Evolutionary conservation across 2,888 invertebrate species (phyloP).

Genomic region (Rotaria magnacalcarata): DNA sequence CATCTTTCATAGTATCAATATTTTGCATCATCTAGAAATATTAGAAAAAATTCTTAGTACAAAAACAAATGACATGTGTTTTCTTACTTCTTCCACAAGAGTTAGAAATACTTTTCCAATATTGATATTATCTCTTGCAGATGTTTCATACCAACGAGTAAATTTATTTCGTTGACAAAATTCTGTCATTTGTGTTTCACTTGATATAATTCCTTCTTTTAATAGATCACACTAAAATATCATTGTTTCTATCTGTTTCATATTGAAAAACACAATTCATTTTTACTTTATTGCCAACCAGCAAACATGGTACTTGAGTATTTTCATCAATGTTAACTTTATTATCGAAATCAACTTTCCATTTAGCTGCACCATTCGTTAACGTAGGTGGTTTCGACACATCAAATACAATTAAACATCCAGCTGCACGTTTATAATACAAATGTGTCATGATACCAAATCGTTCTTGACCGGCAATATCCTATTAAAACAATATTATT

Average conservation of each 20-base stretch:
- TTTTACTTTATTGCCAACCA: slow-evolving; percentile 64
- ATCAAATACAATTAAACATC: slow-evolving; percentile 63
- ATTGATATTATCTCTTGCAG: slow-evolving; percentile 66
- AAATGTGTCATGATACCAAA: slow-evolving; percentile 66
- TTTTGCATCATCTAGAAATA: background rate
- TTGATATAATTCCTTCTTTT: slow-evolving; percentile 62
- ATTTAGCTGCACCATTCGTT: slow-evolving; percentile 62
- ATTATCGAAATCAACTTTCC: slow-evolving; percentile 65
- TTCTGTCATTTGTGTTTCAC: slow-evolving; percentile 62
- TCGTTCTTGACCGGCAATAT: slow-evolving; percentile 63
- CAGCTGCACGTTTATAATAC: slow-evolving; percentile 64
- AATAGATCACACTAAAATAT: slow-evolving; percentile 62
- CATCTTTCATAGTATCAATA: background rate
- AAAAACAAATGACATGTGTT: background rate
- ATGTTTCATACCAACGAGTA: slow-evolving; percentile 65
- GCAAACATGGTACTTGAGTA: slow-evolving; percentile 63
- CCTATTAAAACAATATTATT: slow-evolving; percentile 49
- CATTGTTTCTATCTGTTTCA: slow-evolving; percentile 16
- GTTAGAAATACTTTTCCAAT: slow-evolving; percentile 74
- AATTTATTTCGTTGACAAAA: slow-evolving; percentile 64
- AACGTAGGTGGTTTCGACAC: slow-evolving; percentile 64
- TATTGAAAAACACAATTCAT: background rate
- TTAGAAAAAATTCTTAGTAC: background rate
- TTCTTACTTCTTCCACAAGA: slow-evolving; percentile 33
- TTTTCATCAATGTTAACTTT: slow-evolving; percentile 64